Evolutionary conservation across 2,888 invertebrate genomes (phyloP), one percentile per base, ranked within the genome.

Genomic region (Pristionchus maxplancki): DNA sequence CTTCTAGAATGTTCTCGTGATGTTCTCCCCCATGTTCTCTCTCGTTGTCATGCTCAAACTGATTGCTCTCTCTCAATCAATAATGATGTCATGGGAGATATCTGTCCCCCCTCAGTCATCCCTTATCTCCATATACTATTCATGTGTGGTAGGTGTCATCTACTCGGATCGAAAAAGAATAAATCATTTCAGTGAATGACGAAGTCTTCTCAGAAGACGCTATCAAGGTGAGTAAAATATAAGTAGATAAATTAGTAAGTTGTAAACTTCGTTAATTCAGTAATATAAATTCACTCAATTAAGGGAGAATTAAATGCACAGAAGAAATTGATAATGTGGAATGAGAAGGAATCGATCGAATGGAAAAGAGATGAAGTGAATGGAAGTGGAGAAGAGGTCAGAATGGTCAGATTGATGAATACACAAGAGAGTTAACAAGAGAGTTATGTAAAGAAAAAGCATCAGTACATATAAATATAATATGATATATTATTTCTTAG

Each of bases 61-160:
- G 92, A 92, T 6, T 95, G 95, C 91, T 92, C 93, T 0, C 78
- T 95, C 62, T 91, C 93, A 8, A 95, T 95, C 89, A 91, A 92
- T n/a, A 91, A 95, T 71, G 90, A 92, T n/a, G 91, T 93, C 64
- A 94, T 95, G 90, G 95, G 95, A 34, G 93, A 95, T 89, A 95
- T 95, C 1, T 95, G 95, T 91, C 92, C 94, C 17, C 85, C 90
- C 13, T 95, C 93, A 24, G 94, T 95, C 62, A 92, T 91, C 48
- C 95, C 95, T 92, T 95, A 95, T 91, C 94, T 95, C 89, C 94
- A 93, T 89, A 94, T 95, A 88, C 93, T 95, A 88, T 95, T 95
- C 92, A 94, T 95, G 86, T 95, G 95, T 93, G 95, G 95, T 95
- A 91, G 93, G 95, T 94, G 91, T 58, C 9, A 44, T 28, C 24